These are phyloP conservation scores for Periplaneta americana DNA, from an alignment of 1,140 invertebrate genomes.

Conservation along the genomic window DNA sequence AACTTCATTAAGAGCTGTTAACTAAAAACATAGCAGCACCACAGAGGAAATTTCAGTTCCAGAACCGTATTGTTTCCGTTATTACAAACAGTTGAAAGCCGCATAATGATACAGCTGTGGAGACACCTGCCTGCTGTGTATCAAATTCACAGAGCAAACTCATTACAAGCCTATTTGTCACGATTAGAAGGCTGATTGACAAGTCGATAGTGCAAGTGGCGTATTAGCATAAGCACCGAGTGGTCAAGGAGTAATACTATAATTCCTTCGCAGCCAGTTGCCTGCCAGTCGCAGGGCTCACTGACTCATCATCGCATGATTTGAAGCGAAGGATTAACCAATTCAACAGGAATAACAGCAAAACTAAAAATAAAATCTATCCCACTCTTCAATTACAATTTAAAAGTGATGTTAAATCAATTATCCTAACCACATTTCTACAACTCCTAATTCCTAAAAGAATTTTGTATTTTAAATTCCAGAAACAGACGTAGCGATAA, in stretches of 20 bases:
- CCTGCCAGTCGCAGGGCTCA: background rate
- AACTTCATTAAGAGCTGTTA: background rate
- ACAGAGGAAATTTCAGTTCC: background rate
- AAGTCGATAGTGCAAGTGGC: background rate
- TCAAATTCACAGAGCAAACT: too few species aligned
- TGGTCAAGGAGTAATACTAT: background rate
- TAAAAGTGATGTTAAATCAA: too few species aligned
- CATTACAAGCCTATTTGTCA: background rate
- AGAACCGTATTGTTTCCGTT: background rate
- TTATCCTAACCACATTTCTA: too few species aligned
- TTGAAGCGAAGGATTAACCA: background rate
- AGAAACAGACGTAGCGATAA: too few species aligned
- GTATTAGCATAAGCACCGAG: background rate
- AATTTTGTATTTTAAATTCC: too few species aligned
- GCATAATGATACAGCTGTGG: background rate
- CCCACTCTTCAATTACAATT: too few species aligned
- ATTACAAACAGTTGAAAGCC: too few species aligned
- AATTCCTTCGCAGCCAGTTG: background rate
- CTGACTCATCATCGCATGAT: background rate
- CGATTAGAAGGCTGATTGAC: background rate
- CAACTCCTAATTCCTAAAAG: too few species aligned
- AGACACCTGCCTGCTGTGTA: background rate
- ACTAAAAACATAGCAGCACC: background rate
- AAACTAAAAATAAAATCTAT: too few species aligned
- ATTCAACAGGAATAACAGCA: too few species aligned